Evolutionary conservation across 2,797 vertebrate species (phyloP), one percentile per base, ranked within the genome.

Genomic region (Gastrophryne carolinensis): DNA sequence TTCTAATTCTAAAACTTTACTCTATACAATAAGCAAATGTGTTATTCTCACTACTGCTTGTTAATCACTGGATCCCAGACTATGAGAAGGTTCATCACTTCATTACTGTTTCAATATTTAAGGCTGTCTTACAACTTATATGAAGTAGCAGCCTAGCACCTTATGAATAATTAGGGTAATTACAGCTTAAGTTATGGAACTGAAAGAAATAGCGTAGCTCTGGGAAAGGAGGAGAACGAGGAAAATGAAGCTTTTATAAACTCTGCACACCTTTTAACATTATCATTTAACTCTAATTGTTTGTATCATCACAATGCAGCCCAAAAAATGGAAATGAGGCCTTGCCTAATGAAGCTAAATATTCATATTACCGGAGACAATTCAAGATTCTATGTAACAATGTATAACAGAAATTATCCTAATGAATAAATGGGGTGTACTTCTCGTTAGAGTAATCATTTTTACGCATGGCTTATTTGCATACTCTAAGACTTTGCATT

Each of bases 261-360:
- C 61, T 60, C 61, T n/a, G 13, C 68, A 60, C 68, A 78, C 75
- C 75, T 72, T 78, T 66, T 72, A 66, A 47, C 75, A 78, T 78
- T 58, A 66, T 78, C 61, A 66, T 78, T 78, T 78, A 78, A 72
- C 68, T 35, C 75, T 78, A 78, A 78, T 78, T 78, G 75, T 78
- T 78, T 78, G 53, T 78, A 72, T 78, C 68, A 78, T 78, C 68
- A 78, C 68, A 78, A 56, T 52, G 68, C 75, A 78, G 62, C 68
- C 52, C 52, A 78, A 72, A 78, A 77, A 78, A 72, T 78, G 60
- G 61, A 66, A 72, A 69, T 65, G 61, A 78, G 56, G 26, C 44
- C 26, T 66, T n/a, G 50, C 68, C 26, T 78, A 78, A 78, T 72
- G 75, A 78, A 78, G 68, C 61, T 66, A 72, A 78, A 78, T 78